Evolutionary conservation across 2,113 vertebrate species (phyloP).

Genomic region (Thunnus thynnus): DNA sequence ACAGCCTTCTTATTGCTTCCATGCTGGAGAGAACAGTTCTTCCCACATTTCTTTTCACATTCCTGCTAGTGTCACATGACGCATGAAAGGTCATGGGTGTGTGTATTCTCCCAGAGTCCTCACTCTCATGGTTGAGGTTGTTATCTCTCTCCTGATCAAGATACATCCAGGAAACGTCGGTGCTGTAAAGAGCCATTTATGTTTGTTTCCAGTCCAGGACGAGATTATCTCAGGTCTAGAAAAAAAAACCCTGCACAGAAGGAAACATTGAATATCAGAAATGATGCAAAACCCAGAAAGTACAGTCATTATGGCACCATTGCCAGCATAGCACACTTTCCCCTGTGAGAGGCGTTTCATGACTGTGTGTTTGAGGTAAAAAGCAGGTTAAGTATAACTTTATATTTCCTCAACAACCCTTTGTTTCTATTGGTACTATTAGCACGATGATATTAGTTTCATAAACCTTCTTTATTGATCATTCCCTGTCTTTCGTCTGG

Average conservation of each 20-base stretch:
- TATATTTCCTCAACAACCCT: not conserved
- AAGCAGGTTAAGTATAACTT: constrained; percentile 16
- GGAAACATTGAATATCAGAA: not conserved
- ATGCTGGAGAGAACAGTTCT: not conserved
- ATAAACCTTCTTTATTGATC: constrained; percentile 7
- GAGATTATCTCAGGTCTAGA: not conserved
- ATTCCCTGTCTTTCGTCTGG: not conserved
- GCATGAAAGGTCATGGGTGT: constrained; percentile 20
- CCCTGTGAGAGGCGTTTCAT: not conserved
- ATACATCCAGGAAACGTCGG: not conserved
- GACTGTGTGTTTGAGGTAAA: constrained; percentile 20
- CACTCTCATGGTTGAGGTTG: not conserved
- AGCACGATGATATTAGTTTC: not conserved
- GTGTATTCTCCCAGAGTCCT: constrained; percentile 1
- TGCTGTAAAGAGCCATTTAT: not conserved
- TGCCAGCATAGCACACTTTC: not conserved
- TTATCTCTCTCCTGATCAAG: not conserved
- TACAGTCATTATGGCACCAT: not conserved
- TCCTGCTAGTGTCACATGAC: constrained; percentile 50
- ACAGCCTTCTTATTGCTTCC: constrained; percentile 11
- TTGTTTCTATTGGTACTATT: not conserved
- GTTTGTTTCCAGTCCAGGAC: not conserved
- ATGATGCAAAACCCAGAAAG: not conserved
- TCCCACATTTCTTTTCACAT: constrained; percentile 30
- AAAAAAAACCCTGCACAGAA: too few species aligned